Conservation (phyloP, 2,888 invertebrate species). For the Acanthosepion pharaonis region DNA sequence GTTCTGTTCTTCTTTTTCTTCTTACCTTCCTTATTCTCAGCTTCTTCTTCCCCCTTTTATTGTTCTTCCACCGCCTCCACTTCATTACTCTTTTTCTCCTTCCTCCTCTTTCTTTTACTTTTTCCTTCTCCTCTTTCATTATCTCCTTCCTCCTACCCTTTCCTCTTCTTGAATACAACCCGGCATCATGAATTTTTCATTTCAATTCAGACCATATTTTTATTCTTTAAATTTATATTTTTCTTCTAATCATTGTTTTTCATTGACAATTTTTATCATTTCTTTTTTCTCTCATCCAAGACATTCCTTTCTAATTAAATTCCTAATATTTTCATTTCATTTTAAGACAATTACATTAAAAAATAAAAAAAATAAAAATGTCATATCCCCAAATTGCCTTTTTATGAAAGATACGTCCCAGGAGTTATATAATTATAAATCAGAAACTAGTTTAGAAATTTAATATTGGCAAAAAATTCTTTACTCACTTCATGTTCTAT, state of each 20-base stretch:
- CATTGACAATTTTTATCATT: not conserved
- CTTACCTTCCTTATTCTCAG: no score
- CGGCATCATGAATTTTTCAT: not conserved
- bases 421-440: not conserved
- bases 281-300: not conserved
- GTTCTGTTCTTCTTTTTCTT: no score
- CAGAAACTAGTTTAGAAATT: not conserved
- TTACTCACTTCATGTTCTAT: not conserved
- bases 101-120: no score
- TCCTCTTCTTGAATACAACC: no score
- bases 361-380: not conserved
- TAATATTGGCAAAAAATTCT: not conserved
- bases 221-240: not conserved
- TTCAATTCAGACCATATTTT: not conserved
- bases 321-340: not conserved
- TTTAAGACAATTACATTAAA: not conserved
- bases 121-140: no score
- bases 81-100: no score
- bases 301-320: not conserved
- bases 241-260: not conserved
- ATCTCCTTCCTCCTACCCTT: not conserved
- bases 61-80: no score
- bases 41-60: no score
- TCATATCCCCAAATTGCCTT: not conserved
- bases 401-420: not conserved